A percentile compares a stretch with the other conserved stretches of the same genome.
These are phyloP conservation scores for Propithecus coquereli DNA, from an alignment of 2,113 vertebrate genomes.

Conservation along the genomic window DNA sequence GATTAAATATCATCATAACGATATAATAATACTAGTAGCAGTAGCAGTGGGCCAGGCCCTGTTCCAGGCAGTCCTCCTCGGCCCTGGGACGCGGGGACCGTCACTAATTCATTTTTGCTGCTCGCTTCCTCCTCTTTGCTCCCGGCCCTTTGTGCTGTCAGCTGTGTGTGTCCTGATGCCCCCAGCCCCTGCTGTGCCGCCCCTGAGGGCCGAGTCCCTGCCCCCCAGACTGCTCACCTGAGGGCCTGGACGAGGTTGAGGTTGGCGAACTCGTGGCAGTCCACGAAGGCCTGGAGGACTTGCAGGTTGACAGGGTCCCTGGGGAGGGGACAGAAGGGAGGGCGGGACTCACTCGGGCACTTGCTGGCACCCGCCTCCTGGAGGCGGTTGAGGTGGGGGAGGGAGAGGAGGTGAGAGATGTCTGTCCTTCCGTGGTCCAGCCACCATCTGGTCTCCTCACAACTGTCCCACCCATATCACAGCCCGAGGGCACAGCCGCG, in stretches of 20 bases:
- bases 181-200: background rate
- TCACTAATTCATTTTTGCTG: too few relatives aligned
- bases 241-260: slow-evolving; percentile 96
- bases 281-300: slow-evolving; percentile 94
- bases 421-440: background rate
- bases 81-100: fast-evolving
- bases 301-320: slow-evolving; percentile 92
- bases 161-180: fast-evolving
- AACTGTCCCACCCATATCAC: background rate
- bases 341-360: background rate
- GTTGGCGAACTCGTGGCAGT: slow-evolving; percentile 93
- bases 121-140: background rate
- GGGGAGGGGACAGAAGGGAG: background rate
- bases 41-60: fast-evolving
- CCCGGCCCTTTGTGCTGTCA: background rate
- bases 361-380: background rate
- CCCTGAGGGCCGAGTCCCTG: background rate
- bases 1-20: background rate
- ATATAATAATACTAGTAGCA: fast-evolving
- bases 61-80: background rate
- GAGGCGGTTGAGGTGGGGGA: background rate
- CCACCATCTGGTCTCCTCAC: background rate
- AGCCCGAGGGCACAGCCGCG: too few relatives aligned
- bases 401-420: fast-evolving
- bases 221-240: slow-evolving; percentile 82